Base-by-base conservation (phyloP, 2,797 vertebrate genomes). In the Tokudaia tokunoshimensis region DNA sequence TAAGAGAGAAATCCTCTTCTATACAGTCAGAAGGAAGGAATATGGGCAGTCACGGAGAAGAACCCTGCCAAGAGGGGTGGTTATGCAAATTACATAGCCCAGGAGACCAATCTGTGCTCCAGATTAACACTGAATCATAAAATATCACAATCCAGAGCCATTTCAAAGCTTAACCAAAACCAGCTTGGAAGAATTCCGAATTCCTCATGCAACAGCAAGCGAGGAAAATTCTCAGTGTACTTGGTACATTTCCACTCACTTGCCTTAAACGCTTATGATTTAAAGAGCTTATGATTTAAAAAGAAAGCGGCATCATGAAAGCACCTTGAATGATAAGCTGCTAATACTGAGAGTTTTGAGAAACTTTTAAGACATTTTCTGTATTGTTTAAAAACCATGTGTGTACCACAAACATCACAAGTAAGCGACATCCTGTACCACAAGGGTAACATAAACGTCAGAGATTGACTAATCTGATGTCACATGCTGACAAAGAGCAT, bases 141-240 rank as follows among this genome's bases (percentile, higher is more conserved):
- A 83, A 70, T 63, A 85, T 74, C 41, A 94, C 81, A 75, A 94
- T n/a, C 59, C 6, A 93, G 57, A 8, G 24, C 34, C 63, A 67
- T 87, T 89, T 96, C 75, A 89, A 93, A 92, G 76, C 80, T 80
- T 61, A 90, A 93, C 87, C 63, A 83, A 93, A 95, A 86, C 63
- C 52, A 76, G 24, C 74, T 80, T 83, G 72, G 70, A 92, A 87
- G 50, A 92, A 94, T 67, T 94, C 74, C 83, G n/a, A 93, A 85
- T 22, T 85, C 84, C 55, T 95, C 50, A 72, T 34, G 65, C 55
- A 82, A 94, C 96, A 91, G 52, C 61, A 92, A 94, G 90, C 19
- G 41, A 88, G 20, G 29, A 47, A 84, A 90, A 88, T 22, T 50
- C 55, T 79, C 82, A 75, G 65, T 67, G n/a, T 5, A 82, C 44